Conservation (phyloP, 2,797 vertebrate genomes). For the Poeciliopsis gracilis region DNA sequence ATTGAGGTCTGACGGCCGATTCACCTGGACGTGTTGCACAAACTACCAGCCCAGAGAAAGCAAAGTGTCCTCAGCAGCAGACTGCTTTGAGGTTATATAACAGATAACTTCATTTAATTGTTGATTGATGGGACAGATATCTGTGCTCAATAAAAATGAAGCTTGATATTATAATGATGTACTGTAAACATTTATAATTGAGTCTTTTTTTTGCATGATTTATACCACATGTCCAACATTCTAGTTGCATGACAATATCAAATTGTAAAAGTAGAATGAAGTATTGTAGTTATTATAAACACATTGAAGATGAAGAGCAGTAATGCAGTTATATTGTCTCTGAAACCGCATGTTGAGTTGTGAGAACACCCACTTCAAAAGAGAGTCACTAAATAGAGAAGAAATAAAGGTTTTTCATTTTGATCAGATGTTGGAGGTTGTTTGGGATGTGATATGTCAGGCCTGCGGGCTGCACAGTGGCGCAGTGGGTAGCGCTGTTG, state of each 20-base stretch:
- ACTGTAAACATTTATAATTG: not conserved
- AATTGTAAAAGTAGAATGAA: not conserved
- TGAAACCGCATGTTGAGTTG: not conserved
- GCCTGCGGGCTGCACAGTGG: too few relatives aligned
- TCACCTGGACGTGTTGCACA: not conserved
- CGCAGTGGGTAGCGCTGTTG: too few relatives aligned
- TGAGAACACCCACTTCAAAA: not conserved
- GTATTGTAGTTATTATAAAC: not conserved
- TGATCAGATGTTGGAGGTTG: not conserved
- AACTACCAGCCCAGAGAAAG: not conserved
- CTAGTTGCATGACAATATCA: not conserved
- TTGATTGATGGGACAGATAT: constrained; percentile 4
- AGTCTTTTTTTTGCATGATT: not conserved
- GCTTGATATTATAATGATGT: constrained; percentile 11
- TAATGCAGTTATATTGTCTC: not conserved
- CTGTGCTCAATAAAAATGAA: constrained; percentile 15
- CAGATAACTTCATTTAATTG: constrained; percentile 11
- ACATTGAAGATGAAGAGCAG: not conserved
- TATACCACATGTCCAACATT: not conserved
- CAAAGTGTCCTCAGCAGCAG: not conserved
- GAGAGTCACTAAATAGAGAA: not conserved
- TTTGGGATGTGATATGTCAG: not conserved
- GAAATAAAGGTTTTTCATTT: not conserved
- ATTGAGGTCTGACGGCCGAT: not conserved
- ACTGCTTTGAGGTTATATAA: constrained; percentile 2